Evolutionary conservation across 2,797 vertebrate species (phyloP), one percentile per base, ranked within the genome.

Genomic region (Alectoris magna): DNA sequence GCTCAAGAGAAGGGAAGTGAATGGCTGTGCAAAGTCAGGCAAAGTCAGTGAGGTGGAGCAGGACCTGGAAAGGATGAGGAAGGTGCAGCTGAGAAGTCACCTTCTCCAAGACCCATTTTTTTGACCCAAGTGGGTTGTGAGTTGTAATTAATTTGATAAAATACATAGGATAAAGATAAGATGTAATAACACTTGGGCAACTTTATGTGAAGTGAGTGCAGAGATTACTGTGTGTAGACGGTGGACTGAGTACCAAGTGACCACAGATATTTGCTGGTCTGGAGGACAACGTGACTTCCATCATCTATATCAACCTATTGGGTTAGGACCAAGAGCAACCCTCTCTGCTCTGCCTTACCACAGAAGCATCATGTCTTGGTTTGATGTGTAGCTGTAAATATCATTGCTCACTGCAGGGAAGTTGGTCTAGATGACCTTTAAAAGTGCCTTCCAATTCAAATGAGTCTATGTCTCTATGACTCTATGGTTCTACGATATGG

Each of bases 151-250:
- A 31, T 69, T 69, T 29, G 3, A 9, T 0, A 6, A 44, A 7
- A 10, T 2, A 27, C 17, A 26, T n/a, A 27, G 66, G 67, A 49
- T 19, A 18, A 0, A 56, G 29, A 8, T 49, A 51, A 1, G 1
- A 3, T 1, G 11, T 4, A 27, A 26, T 79, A 19, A 5, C 27
- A 55, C 7, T 63, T 48, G n/a, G 11, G 17, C 7, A 7, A 12
- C 49, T 70, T 69, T 3, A 14, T 0, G 5, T 15, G n/a, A 67
- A 62, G 3, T 9, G 38, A 48, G 10, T 1, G 18, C 39, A 60
- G 69, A 53, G 16, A 15, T 10, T 67, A 68, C 77, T 29, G 12
- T 11, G 36, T 12, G 16, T 16, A 31, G 62, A 27, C 13, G 15
- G 24, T 53, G 58, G 80, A 11, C n/a, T 3, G 79, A 11, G 46